Base-by-base conservation (phyloP, 1,140 invertebrate species). In the Panonychus citri region DNA sequence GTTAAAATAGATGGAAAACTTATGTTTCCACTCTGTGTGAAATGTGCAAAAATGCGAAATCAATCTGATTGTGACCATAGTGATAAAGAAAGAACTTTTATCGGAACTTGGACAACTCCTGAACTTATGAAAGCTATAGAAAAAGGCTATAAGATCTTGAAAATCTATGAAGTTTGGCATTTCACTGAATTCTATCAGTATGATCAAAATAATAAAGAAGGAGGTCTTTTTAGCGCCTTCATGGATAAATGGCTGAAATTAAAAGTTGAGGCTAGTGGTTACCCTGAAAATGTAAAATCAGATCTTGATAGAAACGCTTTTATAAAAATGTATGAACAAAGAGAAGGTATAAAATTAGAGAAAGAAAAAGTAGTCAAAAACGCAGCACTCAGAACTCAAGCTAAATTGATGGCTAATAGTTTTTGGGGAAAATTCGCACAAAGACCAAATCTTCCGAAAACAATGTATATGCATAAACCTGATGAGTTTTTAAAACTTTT, bases 371-470 rank as follows among this genome's bases (percentile, higher is more conserved):
- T 66, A 26, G 40, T 49, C 25, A 46, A 62, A 12, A 65, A 63
- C 52, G 56, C 58, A 26, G 62, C 61, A 12, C 39, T 61, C 3
- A 39, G 64, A 39, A 24, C 55, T 25, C 13, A 60, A 21, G 55
- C 62, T 13, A 65, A 65, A 61, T 39, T 64, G 3, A 54, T 54
- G 40, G 53, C 62, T 12, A 63, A 63, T 55, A 52, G 37, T 13
- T 62, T 62, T 25, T 63, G 59, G 62, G 61, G 63, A 66, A 65
- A 48, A 34, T 48, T 55, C 17, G 54, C 39, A 21, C 54, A 49
- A 30, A 26, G 21, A 46, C 37, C 17, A 8, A 48, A 55, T 48
- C 28, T 48, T 24, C 12, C 28, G 19, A 19, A 54, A 24, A 19
- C 19, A 24, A 27, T 21, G 7, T 43, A 34, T 12, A 7, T 34